Evolutionary conservation across 2,113 vertebrate genomes (phyloP).

Genomic region (Eptatretus burgeri): DNA sequence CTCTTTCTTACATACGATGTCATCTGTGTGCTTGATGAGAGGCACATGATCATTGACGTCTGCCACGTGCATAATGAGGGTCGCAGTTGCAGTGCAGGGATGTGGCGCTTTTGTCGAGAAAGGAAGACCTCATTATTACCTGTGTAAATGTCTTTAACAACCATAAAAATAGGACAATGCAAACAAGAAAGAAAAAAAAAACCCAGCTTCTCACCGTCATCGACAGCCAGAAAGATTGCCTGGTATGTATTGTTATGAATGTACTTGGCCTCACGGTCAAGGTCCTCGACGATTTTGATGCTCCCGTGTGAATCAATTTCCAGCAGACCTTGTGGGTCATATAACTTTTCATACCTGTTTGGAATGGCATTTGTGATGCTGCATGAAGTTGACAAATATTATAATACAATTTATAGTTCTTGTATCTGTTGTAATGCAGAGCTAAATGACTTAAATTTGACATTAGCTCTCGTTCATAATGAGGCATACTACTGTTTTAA

Average conservation of each 20-base stretch:
- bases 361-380: no score
- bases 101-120: neutral
- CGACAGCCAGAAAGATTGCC: neutral
- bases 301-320: neutral
- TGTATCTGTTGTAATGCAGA: no score
- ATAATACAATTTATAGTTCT: no score
- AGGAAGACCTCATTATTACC: no score
- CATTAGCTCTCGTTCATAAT: no score
- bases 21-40: neutral
- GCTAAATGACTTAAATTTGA: no score
- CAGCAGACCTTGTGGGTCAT: constrained; percentile 1
- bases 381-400: no score
- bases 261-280: constrained; percentile 2
- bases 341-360: neutral
- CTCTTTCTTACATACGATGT: constrained; percentile 2
- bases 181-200: no score
- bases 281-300: constrained; percentile 2
- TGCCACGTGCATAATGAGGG: constrained; percentile 7
- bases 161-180: no score
- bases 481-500: no score
- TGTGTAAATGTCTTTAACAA: no score
- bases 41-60: constrained; percentile 1
- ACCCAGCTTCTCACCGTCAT: neutral
- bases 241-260: neutral
- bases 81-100: constrained; percentile 3